Evolutionary conservation across 2,797 vertebrate genomes (phyloP).

Genomic region (Melanotaenia trifasciata): DNA sequence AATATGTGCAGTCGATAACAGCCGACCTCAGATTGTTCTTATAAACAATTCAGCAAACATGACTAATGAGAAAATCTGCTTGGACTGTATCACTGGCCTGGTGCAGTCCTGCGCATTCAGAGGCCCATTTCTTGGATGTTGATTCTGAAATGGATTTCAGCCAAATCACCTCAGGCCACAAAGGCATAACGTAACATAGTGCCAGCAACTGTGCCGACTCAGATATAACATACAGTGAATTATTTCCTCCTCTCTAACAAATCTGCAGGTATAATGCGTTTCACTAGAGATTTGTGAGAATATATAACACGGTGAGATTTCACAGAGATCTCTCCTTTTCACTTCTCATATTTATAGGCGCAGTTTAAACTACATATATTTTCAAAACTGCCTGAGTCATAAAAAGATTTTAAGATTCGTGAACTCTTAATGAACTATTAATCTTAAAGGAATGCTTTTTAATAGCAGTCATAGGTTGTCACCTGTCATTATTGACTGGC

Average conservation of each 20-base stretch:
- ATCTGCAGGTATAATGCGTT: constrained; percentile 54
- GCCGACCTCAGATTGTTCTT: constrained; percentile 59
- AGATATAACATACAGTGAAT: constrained; percentile 60
- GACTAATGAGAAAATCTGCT: constrained; percentile 68
- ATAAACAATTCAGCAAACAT: constrained; percentile 71
- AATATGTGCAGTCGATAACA: constrained; percentile 55
- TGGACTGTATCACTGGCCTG: constrained; percentile 46
- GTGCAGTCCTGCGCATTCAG: constrained; percentile 61
- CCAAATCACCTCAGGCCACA: constrained; percentile 69
- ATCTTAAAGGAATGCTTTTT: constrained; percentile 8
- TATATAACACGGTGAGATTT: constrained; percentile 20
- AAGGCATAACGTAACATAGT: constrained; percentile 60
- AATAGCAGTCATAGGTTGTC: background rate
- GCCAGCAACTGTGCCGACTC: constrained; percentile 70
- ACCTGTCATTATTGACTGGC: background rate
- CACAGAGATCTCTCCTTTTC: constrained; percentile 22
- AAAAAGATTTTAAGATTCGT: constrained; percentile 30
- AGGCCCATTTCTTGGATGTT: constrained; percentile 71
- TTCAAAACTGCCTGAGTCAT: constrained; percentile 4
- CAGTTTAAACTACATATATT: constrained; percentile 18
- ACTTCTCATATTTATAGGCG: constrained; percentile 15
- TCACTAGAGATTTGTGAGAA: constrained; percentile 28
- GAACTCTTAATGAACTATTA: background rate
- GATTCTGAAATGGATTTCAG: constrained; percentile 72
- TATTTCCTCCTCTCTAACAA: constrained; percentile 50